These are phyloP conservation scores for Epinephelus coioides DNA, from an alignment of 2,797 vertebrate species.

Conservation along the genomic window DNA sequence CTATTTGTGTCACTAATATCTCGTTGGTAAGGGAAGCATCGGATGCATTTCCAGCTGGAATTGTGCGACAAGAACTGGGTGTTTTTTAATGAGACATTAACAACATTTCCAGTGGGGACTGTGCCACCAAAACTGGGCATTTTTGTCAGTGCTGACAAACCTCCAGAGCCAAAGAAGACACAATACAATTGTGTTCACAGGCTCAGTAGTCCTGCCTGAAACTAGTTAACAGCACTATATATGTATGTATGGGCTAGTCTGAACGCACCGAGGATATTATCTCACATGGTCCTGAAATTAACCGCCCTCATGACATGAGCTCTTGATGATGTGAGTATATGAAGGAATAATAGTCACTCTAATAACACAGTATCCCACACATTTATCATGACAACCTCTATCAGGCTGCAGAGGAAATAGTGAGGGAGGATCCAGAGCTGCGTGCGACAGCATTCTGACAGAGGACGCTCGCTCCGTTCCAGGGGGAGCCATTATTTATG, in stretches of 20 bases:
- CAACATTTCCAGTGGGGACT: too few relatives aligned
- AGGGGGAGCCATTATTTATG: constrained; percentile 80
- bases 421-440: constrained; percentile 37
- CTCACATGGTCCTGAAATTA: background rate
- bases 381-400: constrained; percentile 45
- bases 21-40: too few relatives aligned
- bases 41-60: too few relatives aligned
- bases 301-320: constrained; percentile 4
- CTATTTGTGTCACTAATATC: too few relatives aligned
- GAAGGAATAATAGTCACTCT: constrained; percentile 12
- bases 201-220: background rate
- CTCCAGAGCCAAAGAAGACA: background rate
- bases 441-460: constrained; percentile 66
- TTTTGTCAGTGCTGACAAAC: background rate
- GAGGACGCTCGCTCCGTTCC: constrained; percentile 53
- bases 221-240: background rate
- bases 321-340: background rate
- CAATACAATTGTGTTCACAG: background rate
- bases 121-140: too few relatives aligned
- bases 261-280: background rate
- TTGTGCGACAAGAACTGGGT: too few relatives aligned
- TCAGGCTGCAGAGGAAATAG: constrained; percentile 42
- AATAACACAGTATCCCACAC: constrained; percentile 2
- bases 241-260: background rate
- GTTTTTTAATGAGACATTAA: too few relatives aligned